Conservation (phyloP, 2,888 invertebrate genomes). For the Tetranychus truncatus region DNA sequence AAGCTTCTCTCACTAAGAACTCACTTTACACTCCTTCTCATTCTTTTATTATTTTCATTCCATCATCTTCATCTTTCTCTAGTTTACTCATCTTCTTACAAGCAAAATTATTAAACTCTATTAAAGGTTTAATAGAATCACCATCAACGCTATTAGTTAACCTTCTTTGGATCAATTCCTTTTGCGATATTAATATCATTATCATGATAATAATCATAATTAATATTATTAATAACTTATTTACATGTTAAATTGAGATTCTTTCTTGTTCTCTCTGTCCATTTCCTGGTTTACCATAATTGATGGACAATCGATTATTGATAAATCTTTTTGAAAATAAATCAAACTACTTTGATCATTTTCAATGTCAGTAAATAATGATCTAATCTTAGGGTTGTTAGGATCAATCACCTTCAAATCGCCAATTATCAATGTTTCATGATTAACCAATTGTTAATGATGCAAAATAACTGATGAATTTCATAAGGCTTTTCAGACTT, state of each 20-base stretch:
- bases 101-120: neutral
- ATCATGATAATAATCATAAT: neutral
- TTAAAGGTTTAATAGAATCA: neutral
- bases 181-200: slow-evolving; percentile 3
- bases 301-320: neutral
- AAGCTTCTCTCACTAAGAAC: neutral
- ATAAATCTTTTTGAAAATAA: neutral
- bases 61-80: neutral
- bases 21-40: neutral
- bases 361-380: too few species aligned
- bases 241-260: neutral
- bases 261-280: neutral
- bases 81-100: neutral
- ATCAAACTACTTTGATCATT: too few species aligned
- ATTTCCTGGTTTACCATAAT: neutral
- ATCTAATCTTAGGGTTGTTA: too few species aligned
- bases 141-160: neutral
- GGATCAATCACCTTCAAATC: too few species aligned
- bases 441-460: too few species aligned
- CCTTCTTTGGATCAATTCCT: neutral
- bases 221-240: neutral
- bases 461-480: too few species aligned
- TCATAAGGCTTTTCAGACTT: neutral
- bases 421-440: too few species aligned
- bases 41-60: neutral